Percentiles rank a stretch among this genome's conserved stretches.
Evolutionary conservation across 2,888 invertebrate species (phyloP).

Genomic region (Clanis bilineata): DNA sequence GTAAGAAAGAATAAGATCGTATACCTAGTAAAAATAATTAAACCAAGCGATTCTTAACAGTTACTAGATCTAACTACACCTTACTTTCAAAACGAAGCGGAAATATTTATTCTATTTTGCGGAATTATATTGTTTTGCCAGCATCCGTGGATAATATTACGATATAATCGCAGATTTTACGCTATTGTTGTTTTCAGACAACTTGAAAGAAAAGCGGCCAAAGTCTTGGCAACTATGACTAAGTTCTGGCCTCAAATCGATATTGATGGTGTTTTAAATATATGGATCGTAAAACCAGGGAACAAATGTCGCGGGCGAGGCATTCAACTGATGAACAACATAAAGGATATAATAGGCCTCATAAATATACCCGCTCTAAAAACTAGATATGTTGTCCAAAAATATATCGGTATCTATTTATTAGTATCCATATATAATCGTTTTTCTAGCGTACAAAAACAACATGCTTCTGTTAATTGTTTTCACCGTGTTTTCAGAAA

Average conservation of each 20-base stretch:
- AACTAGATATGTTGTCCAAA: conserved; percentile 95
- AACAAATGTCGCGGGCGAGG: conserved; percentile 96
- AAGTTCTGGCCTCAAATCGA: conserved; percentile 91
- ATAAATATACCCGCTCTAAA: conserved; percentile 86
- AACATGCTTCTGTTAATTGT: neutral
- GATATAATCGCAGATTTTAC: no score
- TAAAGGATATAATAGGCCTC: conserved; percentile 91
- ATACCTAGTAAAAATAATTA: no score
- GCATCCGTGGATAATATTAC: no score
- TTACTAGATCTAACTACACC: no score
- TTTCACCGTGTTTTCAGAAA: conserved; percentile 86
- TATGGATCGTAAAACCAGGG: conserved; percentile 98
- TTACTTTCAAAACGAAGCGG: no score
- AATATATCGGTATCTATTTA: conserved; percentile 92
- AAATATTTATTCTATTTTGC: no score
- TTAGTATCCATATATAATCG: neutral
- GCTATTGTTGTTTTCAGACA: conserved; percentile 49
- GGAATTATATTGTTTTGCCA: no score
- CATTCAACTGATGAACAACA: conserved; percentile 91
- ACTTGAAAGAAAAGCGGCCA: conserved; percentile 79
- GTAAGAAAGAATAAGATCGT: no score
- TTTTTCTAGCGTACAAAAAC: no score
- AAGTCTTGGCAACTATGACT: conserved; percentile 85
- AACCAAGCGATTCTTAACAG: no score
- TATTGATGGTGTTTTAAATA: conserved; percentile 92